Base-by-base conservation (phyloP, 2,888 invertebrate species). In the Pseudanteris insignis region DNA sequence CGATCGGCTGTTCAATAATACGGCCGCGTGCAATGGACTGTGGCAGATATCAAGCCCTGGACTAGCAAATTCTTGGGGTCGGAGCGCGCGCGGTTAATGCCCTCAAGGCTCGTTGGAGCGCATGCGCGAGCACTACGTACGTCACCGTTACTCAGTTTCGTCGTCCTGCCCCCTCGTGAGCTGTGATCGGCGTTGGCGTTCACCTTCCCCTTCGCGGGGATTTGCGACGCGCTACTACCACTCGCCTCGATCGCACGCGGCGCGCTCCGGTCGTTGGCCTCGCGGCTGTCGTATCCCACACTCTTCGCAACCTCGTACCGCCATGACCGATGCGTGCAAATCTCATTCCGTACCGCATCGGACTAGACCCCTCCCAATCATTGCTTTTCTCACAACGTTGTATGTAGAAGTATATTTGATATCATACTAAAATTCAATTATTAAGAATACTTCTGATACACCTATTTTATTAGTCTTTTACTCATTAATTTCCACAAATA, bases 121-220 rank as follows among this genome's bases (percentile, higher is more conserved):
- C 71, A 65, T 70, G 73, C 72, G 74, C 72, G 66, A 66, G 66
- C 71, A 60, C 64, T 75, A 76, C 74, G 72, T 76, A 78, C 77
- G 79, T 78, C 78, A 78, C 78, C 79, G 79, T 79, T 79, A 78
- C 73, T 74, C 71, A 70, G 74, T 77, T 76, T 74, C 71, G 71
- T 68, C 69, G 66, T 64, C 64, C 10, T 38, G 54, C 64, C 66
- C 63, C 63, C 66, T 48, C 63, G 41, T 64, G 26, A 28, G 30
- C 44, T 40, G 44, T 62, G 53, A 53, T 51, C 63, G 55, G 57
- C 64, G 61, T 58, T 53, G 67, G 61, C 63, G 61, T 64, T 65
- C 61, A 63, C 62, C 65, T 50, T 55, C 62, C 54, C 48, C 62
- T 59, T 55, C 50, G 43, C 58, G 53, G 48, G 41, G 40, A 51